Conservation (phyloP, 2,113 vertebrate species). For the Dolichotis patagonum region DNA sequence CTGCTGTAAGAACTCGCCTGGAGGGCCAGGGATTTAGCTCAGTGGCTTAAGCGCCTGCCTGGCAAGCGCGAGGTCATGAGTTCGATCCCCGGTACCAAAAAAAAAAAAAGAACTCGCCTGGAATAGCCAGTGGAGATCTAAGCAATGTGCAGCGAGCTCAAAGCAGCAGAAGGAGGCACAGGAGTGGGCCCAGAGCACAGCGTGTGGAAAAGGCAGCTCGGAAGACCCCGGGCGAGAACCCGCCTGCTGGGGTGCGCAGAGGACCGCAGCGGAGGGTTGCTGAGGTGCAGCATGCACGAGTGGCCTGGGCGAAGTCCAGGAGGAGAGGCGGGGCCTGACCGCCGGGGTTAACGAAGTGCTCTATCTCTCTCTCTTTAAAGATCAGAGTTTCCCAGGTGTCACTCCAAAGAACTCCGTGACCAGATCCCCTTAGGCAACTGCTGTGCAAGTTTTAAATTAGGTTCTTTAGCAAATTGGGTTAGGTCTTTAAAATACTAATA, state of each 20-base stretch:
- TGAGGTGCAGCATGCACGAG: neutral
- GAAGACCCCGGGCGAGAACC: accelerated
- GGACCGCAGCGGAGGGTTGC: neutral
- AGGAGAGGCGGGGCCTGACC: accelerated
- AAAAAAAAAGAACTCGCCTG: no score
- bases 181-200: accelerated
- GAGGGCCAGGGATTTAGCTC: no score
- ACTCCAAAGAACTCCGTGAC: neutral
- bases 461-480: neutral
- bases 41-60: no score
- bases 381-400: neutral
- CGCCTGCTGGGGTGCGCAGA: no score
- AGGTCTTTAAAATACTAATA: neutral
- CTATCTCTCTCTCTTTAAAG: neutral
- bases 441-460: neutral
- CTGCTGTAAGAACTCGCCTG: neutral
- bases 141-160: neutral
- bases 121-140: neutral
- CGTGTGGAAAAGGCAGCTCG: neutral
- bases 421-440: neutral
- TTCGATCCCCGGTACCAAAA: no score
- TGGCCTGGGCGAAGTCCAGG: accelerated
- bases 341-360: accelerated
- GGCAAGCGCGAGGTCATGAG: no score
- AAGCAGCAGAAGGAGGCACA: neutral